phyloP scores from a whole-genome alignment of 2,888 invertebrate species.

The Eubasilissa splendida region DNA sequence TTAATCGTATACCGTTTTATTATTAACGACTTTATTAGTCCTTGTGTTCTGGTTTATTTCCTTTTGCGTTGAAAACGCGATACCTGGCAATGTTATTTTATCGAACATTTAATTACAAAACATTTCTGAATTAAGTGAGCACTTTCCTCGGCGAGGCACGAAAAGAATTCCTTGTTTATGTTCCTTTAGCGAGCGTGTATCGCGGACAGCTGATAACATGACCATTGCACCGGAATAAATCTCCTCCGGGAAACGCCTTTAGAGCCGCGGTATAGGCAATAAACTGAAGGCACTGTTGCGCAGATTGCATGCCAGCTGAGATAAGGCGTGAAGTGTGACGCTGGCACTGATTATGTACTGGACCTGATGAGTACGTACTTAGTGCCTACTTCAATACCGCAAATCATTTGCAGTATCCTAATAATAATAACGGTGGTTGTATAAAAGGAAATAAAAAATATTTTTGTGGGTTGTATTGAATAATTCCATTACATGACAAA shows the following conservation, averaged over 20 bases:
- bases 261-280: conserved; percentile 37
- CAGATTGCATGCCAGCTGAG: conserved; percentile 43
- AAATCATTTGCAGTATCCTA: too few relatives aligned
- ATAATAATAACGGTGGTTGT: too few relatives aligned
- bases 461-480: too few relatives aligned
- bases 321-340: conserved; percentile 44
- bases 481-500: too few relatives aligned
- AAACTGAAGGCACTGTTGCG: conserved; percentile 24
- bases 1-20: too few relatives aligned
- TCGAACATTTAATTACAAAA: conserved; percentile 25
- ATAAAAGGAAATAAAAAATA: too few relatives aligned
- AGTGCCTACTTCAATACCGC: too few relatives aligned
- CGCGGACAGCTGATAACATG: conserved; percentile 44
- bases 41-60: too few relatives aligned
- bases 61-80: too few relatives aligned
- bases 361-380: too few relatives aligned
- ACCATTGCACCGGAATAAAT: conserved; percentile 45
- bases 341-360: too few relatives aligned
- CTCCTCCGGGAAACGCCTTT: conserved; percentile 37
- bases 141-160: conserved; percentile 14
- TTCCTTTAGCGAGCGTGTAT: conserved; percentile 12
- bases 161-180: conserved; percentile 34
- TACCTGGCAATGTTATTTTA: neutral
- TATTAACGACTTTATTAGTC: too few relatives aligned
- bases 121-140: conserved; percentile 24